These are phyloP conservation scores for Conus ventricosus DNA, from an alignment of 1,140 invertebrate genomes.

Conservation along the genomic window DNA sequence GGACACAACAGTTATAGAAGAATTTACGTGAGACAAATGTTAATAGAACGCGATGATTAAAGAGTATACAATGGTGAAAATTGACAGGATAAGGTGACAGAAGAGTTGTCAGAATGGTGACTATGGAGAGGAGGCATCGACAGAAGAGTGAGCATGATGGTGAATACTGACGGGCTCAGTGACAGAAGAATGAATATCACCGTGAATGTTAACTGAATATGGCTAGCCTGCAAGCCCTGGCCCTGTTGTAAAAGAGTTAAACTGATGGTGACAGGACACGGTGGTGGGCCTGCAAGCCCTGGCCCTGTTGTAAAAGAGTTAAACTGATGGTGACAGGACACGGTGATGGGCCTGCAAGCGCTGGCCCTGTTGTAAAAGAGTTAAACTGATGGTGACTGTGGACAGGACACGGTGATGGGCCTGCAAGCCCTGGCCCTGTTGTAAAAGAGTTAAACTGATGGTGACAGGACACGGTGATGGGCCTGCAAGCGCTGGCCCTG, in stretches of 20 bases:
- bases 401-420: constrained; percentile 53
- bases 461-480: constrained; percentile 38
- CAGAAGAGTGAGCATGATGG: no score
- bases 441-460: no score
- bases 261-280: constrained; percentile 49
- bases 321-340: constrained; percentile 17
- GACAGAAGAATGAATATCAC: no score
- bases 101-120: no score
- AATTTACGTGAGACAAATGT: no score
- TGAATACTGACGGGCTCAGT: no score
- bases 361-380: constrained; percentile 23
- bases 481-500: constrained; percentile 44
- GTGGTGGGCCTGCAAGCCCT: constrained; percentile 46
- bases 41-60: no score
- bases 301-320: constrained; percentile 1
- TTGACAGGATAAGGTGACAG: no score
- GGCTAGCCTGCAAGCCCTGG: constrained; percentile 43
- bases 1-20: no score
- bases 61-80: no score
- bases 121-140: no score
- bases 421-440: constrained; percentile 44
- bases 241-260: background rate
- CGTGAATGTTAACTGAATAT: background rate
- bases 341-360: constrained; percentile 45
- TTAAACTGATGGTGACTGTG: no score